Evolutionary conservation across 2,888 invertebrate genomes (phyloP).

Genomic region (Phaedon cochleariae): DNA sequence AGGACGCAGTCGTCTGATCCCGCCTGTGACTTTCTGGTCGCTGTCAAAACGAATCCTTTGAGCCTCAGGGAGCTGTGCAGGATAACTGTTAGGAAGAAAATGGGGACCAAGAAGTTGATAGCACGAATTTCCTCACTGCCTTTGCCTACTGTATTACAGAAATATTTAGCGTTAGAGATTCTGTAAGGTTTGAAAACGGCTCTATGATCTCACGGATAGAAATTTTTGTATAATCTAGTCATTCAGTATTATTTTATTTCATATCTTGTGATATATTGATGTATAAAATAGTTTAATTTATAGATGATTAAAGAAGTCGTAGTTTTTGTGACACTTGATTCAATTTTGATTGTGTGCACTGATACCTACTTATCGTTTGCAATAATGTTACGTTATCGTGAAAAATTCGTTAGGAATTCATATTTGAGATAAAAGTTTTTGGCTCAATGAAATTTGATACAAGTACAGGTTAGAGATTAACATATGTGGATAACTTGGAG

Average conservation of each 20-base stretch:
- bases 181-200: conserved; percentile 31
- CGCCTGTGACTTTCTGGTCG: conserved; percentile 55
- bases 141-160: conserved; percentile 67
- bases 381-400: too few species aligned
- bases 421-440: too few species aligned
- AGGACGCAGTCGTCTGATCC: conserved; percentile 52
- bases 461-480: too few species aligned
- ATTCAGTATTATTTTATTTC: conserved; percentile 22
- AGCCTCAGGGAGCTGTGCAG: conserved; percentile 68
- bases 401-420: too few species aligned
- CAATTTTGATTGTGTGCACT: too few species aligned
- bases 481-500: too few species aligned
- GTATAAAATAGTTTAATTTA: not conserved
- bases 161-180: conserved; percentile 67
- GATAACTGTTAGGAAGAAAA: conserved; percentile 64
- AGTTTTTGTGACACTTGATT: not conserved
- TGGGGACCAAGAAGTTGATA: conserved; percentile 56
- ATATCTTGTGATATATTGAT: conserved; percentile 8
- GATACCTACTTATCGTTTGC: too few species aligned
- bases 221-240: conserved; percentile 27
- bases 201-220: conserved; percentile 37
- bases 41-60: conserved; percentile 62
- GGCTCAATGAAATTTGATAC: too few species aligned
- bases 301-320: not conserved
- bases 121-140: conserved; percentile 63